Evolutionary conservation across 1,140 invertebrate species (phyloP), one percentile per base, ranked within the genome.

Genomic region (Lutraria rhynchaena): DNA sequence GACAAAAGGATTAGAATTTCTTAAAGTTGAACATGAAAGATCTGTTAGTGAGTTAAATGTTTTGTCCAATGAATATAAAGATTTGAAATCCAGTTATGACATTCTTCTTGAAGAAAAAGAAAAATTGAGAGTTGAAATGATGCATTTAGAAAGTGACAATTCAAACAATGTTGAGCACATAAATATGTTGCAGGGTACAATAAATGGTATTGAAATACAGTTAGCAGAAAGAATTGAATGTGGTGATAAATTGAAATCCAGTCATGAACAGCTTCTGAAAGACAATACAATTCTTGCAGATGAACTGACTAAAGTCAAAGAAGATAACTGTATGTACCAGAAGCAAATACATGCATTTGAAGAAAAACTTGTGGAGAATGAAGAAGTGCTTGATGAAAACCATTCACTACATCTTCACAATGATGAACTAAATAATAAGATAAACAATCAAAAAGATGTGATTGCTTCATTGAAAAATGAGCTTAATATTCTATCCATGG

Each of bases 361-460:
- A 51, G 37, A 22, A 7, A 81, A 60, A 49, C 17, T 81, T 3
- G 11, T 29, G 37, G 57, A 82, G 53, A 74, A 41, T 51, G 57
- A 67, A 37, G 67, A 73, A 27, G 46, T 86, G 31, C 71, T 83
- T 24, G 83, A 87, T 58, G 87, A 87, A 60, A 82, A 81, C 69
- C 70, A 76, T 29, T 55, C 73, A 13, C 81, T 83, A 17, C 74
- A 78, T 58, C 69, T 49, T n/a, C 83, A 86, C 22, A 87, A 86
- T 70, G 86, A 87, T 61, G 85, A 86, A 67, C 61, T 87, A 0
- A 85, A 85, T 37, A 87, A 87, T 53, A 83, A 82, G 73, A 87
- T 87, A 7, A 87, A 87, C 53, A 74, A 83, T 70, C 86, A 87
- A 49, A 85, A 87, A 60, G 86, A 86, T 69, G 67, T 77, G 24